Evolutionary conservation across 2,113 vertebrate species (phyloP), one percentile per base, ranked within the genome.

Genomic region (Zosterops japonicus): DNA sequence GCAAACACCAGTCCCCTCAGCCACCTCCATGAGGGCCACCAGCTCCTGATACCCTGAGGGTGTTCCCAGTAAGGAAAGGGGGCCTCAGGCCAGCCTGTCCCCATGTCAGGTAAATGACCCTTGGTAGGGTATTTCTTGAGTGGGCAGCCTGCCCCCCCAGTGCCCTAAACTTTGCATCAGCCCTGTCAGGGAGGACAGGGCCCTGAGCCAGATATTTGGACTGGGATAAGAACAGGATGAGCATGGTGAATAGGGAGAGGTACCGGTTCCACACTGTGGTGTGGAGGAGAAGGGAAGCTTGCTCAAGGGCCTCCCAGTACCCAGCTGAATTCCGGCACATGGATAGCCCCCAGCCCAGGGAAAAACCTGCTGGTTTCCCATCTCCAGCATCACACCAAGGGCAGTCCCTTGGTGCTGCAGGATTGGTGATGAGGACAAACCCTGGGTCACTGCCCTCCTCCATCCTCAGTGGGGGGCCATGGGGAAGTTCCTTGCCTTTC

Each of bases 21-120:
- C 4, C 60, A 50, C 25, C 25, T 52, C 0, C 0, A 1, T 6
- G 28, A 78, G 47, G 13, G 14, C 52, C 36, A 53, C 20, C 27
- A 88, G 65, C 12, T 31, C 12, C 33, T 29, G 16, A 20, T 15
- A 41, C 8, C 6, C 22, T 22, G 41, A 75, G 18, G 29, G 36
- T 41, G 39, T 2, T 64, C 47, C 35, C n/a, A 28, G 18, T 12
- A 63, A 63, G 29, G n/a, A 9, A n/a, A 0, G 1, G 14, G 36
- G 31, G 15, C 20, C 20, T 23, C 31, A 61, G n/a, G 42, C 29
- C 67, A 67, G 42, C 42, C 42, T 63, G 25, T 12, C 24, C 11
- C 49, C 11, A 2, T 8, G 4, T 25, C 6, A 14, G 70, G 15
- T 27, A 27, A 82, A 55, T 4, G 27, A 82, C 22, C 41, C 49